Evolutionary conservation across 2,797 vertebrate species (phyloP).

Genomic region (Gymnoscopelus braueri): DNA sequence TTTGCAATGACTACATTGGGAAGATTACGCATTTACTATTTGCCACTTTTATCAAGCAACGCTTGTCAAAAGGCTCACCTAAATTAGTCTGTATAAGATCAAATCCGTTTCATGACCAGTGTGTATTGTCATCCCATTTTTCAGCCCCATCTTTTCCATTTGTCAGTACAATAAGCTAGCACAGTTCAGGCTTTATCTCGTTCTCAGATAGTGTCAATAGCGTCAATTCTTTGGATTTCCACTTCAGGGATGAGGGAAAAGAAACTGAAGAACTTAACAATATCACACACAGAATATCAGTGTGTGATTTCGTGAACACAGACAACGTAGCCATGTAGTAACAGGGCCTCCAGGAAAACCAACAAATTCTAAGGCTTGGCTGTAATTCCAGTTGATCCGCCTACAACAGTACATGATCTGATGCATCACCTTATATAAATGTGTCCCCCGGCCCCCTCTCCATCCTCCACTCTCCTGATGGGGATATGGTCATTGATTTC

Average conservation of each 20-base stretch:
- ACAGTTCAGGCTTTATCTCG: conserved; percentile 3
- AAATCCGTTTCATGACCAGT: too few relatives aligned
- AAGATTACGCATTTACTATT: too few relatives aligned
- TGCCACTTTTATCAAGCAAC: too few relatives aligned
- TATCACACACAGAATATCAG: conserved; percentile 1
- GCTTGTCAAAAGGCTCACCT: too few relatives aligned
- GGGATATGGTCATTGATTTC: conserved; percentile 55
- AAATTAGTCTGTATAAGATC: too few relatives aligned
- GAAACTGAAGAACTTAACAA: conserved; percentile 27
- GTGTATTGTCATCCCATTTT: too few relatives aligned
- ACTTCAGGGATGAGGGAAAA: conserved; percentile 17
- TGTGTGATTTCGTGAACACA: too few relatives aligned
- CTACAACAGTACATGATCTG: conserved; percentile 31
- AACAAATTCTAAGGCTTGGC: conserved; percentile 7
- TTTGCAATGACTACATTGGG: too few relatives aligned
- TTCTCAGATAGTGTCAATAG: too few relatives aligned
- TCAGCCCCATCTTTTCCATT: too few relatives aligned
- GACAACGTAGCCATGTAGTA: too few relatives aligned
- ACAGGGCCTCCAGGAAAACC: background rate
- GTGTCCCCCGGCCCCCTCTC: conserved; percentile 8
- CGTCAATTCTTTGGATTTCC: background rate
- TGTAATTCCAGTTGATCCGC: conserved; percentile 52
- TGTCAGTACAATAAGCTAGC: conserved; percentile 10
- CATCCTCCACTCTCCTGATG: conserved; percentile 23
- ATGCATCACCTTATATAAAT: conserved; percentile 24